phyloP scores from a whole-genome alignment of 2,888 invertebrate genomes.

The Shargacucullia verbasci region DNA sequence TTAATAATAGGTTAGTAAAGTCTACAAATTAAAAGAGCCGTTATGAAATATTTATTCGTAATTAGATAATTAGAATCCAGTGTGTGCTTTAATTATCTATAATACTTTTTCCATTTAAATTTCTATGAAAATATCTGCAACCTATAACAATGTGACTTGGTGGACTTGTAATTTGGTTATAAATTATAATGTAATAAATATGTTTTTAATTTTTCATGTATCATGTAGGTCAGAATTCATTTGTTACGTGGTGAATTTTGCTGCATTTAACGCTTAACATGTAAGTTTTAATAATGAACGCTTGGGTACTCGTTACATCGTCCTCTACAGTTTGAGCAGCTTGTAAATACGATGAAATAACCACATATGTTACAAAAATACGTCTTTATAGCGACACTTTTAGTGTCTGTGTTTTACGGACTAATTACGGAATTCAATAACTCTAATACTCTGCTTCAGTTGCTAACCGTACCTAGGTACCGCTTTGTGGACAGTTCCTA shows the following conservation, averaged over 20 bases:
- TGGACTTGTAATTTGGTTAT: too few species aligned
- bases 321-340: conserved; percentile 7
- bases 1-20: conserved; percentile 1
- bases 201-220: too few species aligned
- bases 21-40: neutral
- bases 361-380: conserved; percentile 11
- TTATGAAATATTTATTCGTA: neutral
- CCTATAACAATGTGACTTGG: too few species aligned
- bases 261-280: neutral
- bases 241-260: neutral
- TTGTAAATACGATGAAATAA: conserved; percentile 8
- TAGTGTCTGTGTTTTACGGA: conserved; percentile 6
- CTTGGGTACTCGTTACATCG: conserved; percentile 8
- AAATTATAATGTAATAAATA: too few species aligned
- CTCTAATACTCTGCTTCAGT: conserved; percentile 5
- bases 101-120: too few species aligned
- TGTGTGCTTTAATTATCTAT: too few species aligned
- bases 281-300: conserved; percentile 22
- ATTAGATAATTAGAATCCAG: neutral
- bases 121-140: too few species aligned
- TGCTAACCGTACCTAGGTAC: conserved; percentile 13
- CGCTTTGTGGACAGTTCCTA: conserved; percentile 19
- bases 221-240: neutral
- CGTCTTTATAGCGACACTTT: conserved; percentile 20
- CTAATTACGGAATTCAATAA: conserved; percentile 22